A percentile compares a stretch with the other conserved stretches of the same genome.
Conservation (phyloP, 2,797 vertebrate genomes). For the Cossypha dichroa region DNA sequence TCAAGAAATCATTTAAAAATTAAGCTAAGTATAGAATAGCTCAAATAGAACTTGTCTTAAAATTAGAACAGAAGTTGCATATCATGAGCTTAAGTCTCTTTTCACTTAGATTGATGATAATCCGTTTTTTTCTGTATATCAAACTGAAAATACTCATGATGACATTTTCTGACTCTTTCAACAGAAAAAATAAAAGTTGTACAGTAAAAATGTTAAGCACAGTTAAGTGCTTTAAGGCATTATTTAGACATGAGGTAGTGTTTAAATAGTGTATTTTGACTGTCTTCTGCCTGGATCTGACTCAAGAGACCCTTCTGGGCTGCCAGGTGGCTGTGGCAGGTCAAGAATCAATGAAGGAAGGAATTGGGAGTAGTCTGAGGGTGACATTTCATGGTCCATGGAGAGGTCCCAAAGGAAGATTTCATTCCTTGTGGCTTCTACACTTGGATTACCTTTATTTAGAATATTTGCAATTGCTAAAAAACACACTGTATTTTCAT, state of each 20-base stretch:
- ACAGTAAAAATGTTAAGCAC: not conserved
- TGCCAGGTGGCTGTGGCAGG: not conserved
- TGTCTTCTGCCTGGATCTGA: not conserved
- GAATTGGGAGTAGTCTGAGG: not conserved
- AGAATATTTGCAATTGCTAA: not conserved
- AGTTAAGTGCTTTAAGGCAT: not conserved
- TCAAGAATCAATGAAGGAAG: not conserved
- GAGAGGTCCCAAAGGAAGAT: not conserved
- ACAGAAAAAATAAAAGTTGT: not conserved
- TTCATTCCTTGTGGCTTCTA: not conserved
- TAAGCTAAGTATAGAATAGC: not conserved
- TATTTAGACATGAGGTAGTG: not conserved
- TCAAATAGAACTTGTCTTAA: not conserved
- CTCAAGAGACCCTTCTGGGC: not conserved
- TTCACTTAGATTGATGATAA: not conserved
- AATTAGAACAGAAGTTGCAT: slow-evolving; percentile 2
- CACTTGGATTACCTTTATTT: not conserved
- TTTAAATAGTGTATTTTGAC: not conserved
- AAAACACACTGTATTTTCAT: not conserved
- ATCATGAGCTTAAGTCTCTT: not conserved
- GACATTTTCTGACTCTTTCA: not conserved
- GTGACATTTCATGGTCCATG: not conserved
- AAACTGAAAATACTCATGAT: not conserved
- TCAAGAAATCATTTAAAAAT: not conserved
- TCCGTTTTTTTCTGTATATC: not conserved